These are phyloP conservation scores for Cariama cristata DNA, from an alignment of 2,113 vertebrate genomes.

Conservation along the genomic window DNA sequence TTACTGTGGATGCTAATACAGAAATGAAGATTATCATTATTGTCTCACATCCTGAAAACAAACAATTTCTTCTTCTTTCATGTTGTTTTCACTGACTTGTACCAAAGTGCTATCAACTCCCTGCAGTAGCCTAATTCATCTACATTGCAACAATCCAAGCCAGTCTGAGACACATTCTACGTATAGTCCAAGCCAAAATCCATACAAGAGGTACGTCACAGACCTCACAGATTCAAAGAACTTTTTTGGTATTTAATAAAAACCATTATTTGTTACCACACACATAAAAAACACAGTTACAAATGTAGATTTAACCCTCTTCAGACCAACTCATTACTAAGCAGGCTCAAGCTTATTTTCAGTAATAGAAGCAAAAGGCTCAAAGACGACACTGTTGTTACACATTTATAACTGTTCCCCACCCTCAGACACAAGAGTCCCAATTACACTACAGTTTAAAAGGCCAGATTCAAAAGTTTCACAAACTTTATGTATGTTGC, in stretches of 20 bases:
- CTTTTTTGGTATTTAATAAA: background rate
- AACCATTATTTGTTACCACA: background rate
- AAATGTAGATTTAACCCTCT: background rate
- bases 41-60: background rate
- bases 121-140: background rate
- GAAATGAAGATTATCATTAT: background rate
- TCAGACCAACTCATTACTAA: background rate
- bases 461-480: background rate
- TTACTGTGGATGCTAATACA: rapidly evolving
- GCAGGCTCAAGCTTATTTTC: background rate
- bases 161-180: background rate
- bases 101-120: background rate
- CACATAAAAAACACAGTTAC: rapidly evolving
- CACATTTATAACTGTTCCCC: background rate
- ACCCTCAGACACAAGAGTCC: background rate
- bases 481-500: background rate
- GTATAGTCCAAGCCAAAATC: background rate
- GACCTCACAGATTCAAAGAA: background rate
- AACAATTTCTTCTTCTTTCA: background rate
- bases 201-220: rapidly evolving
- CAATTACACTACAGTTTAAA: background rate
- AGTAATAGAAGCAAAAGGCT: background rate
- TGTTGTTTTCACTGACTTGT: background rate
- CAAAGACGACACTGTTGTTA: background rate
- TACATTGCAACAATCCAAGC: background rate